Base-by-base conservation (phyloP, 2,797 vertebrate species). In the Eupleurogrammus muticus region DNA sequence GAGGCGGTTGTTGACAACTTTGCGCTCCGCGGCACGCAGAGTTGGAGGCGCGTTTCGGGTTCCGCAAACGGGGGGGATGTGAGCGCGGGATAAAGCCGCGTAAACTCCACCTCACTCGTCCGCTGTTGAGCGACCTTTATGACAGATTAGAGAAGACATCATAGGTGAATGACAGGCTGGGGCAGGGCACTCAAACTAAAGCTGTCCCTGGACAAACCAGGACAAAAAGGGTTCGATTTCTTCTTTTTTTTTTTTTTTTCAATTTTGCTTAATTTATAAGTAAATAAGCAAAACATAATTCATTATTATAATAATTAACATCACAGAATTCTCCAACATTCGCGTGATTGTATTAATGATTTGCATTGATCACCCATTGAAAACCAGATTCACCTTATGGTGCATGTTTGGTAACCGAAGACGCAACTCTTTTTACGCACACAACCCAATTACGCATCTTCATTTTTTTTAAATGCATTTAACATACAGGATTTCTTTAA, bases 1-100 rank as follows among this genome's bases (percentile, higher is more conserved):
- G 66, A 34, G 59, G 21, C 36, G 67, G 44, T 44, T 80, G 75
- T 75, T 75, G 59, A 59, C 67, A 81, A 76, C 38, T 83, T 79
- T 65, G 23, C 42, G 67, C 35, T 35, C 12, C 20, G 16, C 48
- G 40, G 14, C 17, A 51, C 9, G 20, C 21, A 34, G 7, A 42
- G 47, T 10, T 10, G n/a, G 19, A 64, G 19, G 53, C 46, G 57
- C 21, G 19, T 66, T 56, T 16, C 47, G 61, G 47, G 56, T 68
- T 34, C 38, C 55, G n/a, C n/a, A n/a, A n/a, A n/a, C n/a, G n/a
- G n/a, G n/a, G 66, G 23, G 13, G 73, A 75, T 79, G 65, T 46
- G n/a, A 59, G 66, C 42, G 64, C 17, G 75, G 57, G 64, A 74
- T 62, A 42, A 76, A 73, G 73, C 58, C 68, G 35, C 44, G 16